Evolutionary conservation across 2,888 invertebrate species (phyloP), one percentile per base, ranked within the genome.

Genomic region (Cosmia pyralina): DNA sequence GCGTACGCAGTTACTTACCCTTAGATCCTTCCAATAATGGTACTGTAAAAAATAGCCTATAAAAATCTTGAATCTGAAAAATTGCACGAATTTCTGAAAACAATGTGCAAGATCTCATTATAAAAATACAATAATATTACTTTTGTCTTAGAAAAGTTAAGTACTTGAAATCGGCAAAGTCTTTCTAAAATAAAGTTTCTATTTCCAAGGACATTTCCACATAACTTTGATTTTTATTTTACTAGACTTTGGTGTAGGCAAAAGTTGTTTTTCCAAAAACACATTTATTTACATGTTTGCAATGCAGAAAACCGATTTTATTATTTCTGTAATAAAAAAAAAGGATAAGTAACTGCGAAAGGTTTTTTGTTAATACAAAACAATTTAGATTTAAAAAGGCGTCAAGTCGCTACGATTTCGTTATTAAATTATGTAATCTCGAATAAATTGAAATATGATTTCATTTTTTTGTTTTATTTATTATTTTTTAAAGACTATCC

Each of bases 381-480:
- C 86, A 83, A 81, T 83, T 85, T 85, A 75, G 85, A 82, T 79
- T 82, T 80, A 72, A 85, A 28, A 86, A 82, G 71, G 79, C 83
- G 80, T 84, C 82, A 70, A 75, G 64, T 53, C 71, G 84, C 81
- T 81, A 85, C 81, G 83, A 82, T 88, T 89, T 86, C 84, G 84
- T 87, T 87, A 89, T 86, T 86, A 91, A 93, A 93, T 93, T 93
- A 93, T 93, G 93, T 93, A 92, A 91, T 90, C 89, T 91, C 89
- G 78, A 92, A 92, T 93, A 93, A 93, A 93, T 87, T 91, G 90
- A 90, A 93, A 92, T 93, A 91, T 89, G 85, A 93, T 93, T 93
- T 93, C 90, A 71, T 70, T 69, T 68, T 69, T 67, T 81, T 64
- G 84, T 92, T 92, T 92, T 87, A 90, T 90, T 93, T 64, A 11